Percentiles rank a stretch among this genome's conserved stretches.
These are phyloP conservation scores for Oryzias sinensis DNA, from an alignment of 2,797 vertebrate species.

Conservation along the genomic window DNA sequence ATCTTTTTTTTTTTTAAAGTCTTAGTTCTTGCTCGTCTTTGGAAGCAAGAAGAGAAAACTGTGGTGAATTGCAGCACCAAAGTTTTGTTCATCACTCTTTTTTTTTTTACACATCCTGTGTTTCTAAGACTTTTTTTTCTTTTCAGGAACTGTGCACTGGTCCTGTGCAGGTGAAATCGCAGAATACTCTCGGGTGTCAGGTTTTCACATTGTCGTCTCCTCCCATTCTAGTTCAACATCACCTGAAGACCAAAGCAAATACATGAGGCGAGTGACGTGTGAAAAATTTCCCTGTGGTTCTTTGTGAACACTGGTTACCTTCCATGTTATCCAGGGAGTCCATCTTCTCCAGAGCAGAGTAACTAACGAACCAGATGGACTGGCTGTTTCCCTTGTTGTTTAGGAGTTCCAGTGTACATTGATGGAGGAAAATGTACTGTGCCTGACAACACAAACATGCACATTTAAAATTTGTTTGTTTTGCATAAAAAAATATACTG, in stretches of 20 bases:
- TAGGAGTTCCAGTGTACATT: constrained; percentile 92
- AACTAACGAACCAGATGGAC: constrained; percentile 95
- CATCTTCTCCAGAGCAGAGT: constrained; percentile 97
- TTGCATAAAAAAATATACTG: too few relatives aligned
- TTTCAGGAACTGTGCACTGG: constrained; percentile 20
- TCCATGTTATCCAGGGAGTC: constrained; percentile 98
- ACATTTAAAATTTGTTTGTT: neutral
- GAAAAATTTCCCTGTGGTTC: neutral
- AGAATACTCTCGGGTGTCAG: constrained; percentile 8
- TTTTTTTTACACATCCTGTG: neutral
- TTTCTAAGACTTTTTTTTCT: neutral
- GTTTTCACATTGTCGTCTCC: constrained; percentile 94
- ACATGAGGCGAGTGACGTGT: constrained; percentile 9
- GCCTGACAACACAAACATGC: constrained; percentile 73
- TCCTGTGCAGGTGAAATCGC: constrained; percentile 8
- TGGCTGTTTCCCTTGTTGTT: constrained; percentile 90
- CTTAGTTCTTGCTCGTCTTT: constrained; percentile 21
- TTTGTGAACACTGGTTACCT: constrained; percentile 76
- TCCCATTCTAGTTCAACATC: constrained; percentile 98
- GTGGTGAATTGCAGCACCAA: constrained; percentile 35
- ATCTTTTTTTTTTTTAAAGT: constrained; percentile 5
- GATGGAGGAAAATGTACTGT: constrained; percentile 97
- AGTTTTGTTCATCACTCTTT: constrained; percentile 28
- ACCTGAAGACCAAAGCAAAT: constrained; percentile 72
- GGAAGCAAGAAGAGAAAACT: constrained; percentile 37